Evolutionary conservation across 2,888 invertebrate species (phyloP).

Genomic region (Ophion ellenae): DNA sequence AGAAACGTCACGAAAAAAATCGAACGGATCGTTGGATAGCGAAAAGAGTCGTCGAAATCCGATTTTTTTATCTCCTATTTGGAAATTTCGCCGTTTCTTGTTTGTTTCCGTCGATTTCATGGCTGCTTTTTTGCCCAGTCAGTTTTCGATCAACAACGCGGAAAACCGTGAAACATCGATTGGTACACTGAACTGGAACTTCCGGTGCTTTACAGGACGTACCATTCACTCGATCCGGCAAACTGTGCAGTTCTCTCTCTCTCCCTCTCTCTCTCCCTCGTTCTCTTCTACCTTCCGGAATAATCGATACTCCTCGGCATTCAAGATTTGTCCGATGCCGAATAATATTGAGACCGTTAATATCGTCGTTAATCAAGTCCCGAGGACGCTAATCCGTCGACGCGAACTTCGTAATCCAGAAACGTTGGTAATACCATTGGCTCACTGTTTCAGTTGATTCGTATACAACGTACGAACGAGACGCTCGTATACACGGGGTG

Average conservation of each 20-base stretch:
- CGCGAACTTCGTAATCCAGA: constrained; percentile 57
- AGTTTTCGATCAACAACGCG: background rate
- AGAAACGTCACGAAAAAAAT: background rate
- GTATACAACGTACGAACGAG: constrained; percentile 9
- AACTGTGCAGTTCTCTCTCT: constrained; percentile 3
- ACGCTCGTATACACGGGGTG: background rate
- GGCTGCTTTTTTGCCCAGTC: background rate
- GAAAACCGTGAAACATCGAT: background rate
- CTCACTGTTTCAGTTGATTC: constrained; percentile 52
- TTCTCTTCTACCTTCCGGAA: background rate
- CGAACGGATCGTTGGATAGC: background rate
- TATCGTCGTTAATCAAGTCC: constrained; percentile 65
- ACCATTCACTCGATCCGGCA: background rate
- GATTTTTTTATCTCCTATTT: background rate
- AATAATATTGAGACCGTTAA: constrained; percentile 62
- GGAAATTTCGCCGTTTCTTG: background rate
- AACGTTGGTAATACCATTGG: constrained; percentile 54
- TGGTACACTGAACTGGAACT: background rate
- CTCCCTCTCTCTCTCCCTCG: background rate
- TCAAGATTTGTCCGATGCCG: constrained; percentile 41
- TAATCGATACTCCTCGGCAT: constrained; percentile 36
- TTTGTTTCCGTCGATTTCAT: background rate
- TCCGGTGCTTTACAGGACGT: background rate
- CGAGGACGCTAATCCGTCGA: constrained; percentile 63
- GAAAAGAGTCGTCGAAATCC: background rate